phyloP scores from a whole-genome alignment of 2,888 invertebrate species.

The Conistra vaccinii region DNA sequence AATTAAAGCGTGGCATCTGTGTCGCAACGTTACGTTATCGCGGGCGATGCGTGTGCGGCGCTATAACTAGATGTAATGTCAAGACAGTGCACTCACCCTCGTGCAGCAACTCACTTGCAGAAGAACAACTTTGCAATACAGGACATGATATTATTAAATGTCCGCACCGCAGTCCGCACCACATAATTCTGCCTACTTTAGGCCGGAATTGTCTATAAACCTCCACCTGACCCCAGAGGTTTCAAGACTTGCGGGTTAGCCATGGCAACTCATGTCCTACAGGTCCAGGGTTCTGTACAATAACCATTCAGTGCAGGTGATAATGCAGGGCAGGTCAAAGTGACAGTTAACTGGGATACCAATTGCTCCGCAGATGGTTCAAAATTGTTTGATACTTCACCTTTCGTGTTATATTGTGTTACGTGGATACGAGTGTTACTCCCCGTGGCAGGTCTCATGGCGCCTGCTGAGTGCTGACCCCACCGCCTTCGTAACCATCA shows the following conservation, averaged over 20 bases:
- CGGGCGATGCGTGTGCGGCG: conserved; percentile 21
- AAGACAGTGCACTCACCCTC: conserved; percentile 57
- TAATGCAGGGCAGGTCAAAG: neutral
- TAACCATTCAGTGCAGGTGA: neutral
- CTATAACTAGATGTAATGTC: conserved; percentile 54
- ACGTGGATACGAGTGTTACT: neutral
- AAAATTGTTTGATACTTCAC: neutral
- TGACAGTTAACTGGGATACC: neutral
- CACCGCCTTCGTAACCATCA: neutral
- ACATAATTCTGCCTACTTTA: neutral
- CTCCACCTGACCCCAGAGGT: neutral
- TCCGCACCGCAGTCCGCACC: neutral
- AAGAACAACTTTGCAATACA: neutral
- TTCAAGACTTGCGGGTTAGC: neutral
- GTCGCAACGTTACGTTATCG: conserved; percentile 38
- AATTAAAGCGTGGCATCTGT: conserved; percentile 25
- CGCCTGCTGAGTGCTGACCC: neutral
- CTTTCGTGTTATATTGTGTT: neutral
- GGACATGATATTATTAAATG: neutral
- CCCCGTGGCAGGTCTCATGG: neutral
- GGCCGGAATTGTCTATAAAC: neutral
- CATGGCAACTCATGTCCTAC: neutral
- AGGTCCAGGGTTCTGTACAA: too few relatives aligned
- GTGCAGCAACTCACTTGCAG: neutral
- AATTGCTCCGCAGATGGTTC: neutral